Percentiles rank a stretch among this genome's conserved stretches.
Conservation (phyloP, 2,888 invertebrate species). For the Frankliniella intonsa region DNA sequence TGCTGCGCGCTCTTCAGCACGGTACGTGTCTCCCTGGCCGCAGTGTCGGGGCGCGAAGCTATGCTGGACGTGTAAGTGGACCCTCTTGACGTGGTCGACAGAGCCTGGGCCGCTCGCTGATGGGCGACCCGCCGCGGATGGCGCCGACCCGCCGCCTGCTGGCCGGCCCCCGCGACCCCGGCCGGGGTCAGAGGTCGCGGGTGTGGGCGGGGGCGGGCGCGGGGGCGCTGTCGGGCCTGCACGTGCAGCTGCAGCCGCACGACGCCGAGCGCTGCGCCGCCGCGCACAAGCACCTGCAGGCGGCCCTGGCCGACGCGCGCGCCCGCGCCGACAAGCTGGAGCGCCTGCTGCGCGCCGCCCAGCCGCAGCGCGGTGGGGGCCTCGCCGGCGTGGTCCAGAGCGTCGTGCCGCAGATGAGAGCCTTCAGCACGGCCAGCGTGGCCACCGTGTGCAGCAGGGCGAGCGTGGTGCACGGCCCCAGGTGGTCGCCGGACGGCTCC, state of each 20-base stretch:
- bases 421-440: slow-evolving; percentile 5
- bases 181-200: neutral
- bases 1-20: slow-evolving; percentile 87
- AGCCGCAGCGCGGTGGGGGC: neutral
- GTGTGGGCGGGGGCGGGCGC: too few relatives aligned
- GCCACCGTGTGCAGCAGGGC: slow-evolving; percentile 1
- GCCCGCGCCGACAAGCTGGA: slow-evolving; percentile 39
- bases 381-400: neutral
- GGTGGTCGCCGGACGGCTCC: slow-evolving; percentile 14
- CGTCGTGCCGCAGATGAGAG: neutral
- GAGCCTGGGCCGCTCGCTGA: slow-evolving; percentile 51
- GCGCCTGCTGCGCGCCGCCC: neutral
- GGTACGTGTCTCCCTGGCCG: slow-evolving; percentile 51
- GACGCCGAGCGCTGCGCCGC: slow-evolving; percentile 46
- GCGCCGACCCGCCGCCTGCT: slow-evolving; percentile 47
- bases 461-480: neutral
- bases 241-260: neutral
- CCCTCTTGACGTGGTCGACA: slow-evolving; percentile 31
- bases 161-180: slow-evolving; percentile 44
- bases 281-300: slow-evolving; percentile 41
- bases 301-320: slow-evolving; percentile 43
- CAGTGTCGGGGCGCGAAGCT: neutral
- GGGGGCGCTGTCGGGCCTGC: too few relatives aligned
- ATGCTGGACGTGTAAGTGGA: too few relatives aligned
- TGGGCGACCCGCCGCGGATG: slow-evolving; percentile 37